Evolutionary conservation across 2,888 invertebrate species (phyloP).

Genomic region (Mystacides longicornis): DNA sequence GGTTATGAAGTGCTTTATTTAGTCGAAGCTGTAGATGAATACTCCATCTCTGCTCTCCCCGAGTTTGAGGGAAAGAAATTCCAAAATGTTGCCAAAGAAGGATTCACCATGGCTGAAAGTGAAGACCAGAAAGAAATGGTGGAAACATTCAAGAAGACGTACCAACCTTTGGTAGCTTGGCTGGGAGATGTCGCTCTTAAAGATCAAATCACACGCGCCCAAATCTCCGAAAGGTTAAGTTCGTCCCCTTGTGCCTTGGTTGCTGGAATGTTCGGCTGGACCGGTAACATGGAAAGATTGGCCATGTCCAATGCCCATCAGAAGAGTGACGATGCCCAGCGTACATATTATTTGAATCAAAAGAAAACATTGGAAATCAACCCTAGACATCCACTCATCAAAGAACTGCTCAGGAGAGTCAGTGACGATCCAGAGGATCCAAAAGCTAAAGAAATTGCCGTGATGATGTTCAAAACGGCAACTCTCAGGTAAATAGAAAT

Average conservation of each 20-base stretch:
- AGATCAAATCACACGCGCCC: conserved; percentile 68
- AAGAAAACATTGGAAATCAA: conserved; percentile 98
- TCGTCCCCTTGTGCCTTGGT: conserved; percentile 94
- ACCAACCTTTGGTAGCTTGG: conserved; percentile 89
- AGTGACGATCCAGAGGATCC: conserved; percentile 69
- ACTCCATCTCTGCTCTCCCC: conserved; percentile 90
- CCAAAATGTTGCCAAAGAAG: conserved; percentile 99
- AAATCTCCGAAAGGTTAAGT: conserved; percentile 79
- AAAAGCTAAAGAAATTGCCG: conserved; percentile 73
- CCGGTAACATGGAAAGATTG: conserved; percentile 98
- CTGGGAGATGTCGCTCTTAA: conserved; percentile 73
- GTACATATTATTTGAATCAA: conserved; percentile 79
- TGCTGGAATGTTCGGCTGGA: conserved; percentile 96
- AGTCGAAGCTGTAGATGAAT: conserved; percentile 97
- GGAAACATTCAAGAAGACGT: conserved; percentile 69
- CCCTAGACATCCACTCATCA: conserved; percentile 92
- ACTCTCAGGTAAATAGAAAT: conserved; percentile 54
- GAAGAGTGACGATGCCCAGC: conserved; percentile 87
- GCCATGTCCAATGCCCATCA: conserved; percentile 95
- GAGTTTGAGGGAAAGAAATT: conserved; percentile 99
- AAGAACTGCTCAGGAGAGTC: conserved; percentile 80
- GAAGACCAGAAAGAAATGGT: conserved; percentile 63
- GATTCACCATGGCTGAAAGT: conserved; percentile 76
- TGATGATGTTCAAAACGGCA: conserved; percentile 87
- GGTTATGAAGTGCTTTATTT: conserved; percentile 94